These are phyloP conservation scores for Orbicella faveolata DNA, from an alignment of 64 coral and sea anemone species.

Conservation along the genomic window DNA sequence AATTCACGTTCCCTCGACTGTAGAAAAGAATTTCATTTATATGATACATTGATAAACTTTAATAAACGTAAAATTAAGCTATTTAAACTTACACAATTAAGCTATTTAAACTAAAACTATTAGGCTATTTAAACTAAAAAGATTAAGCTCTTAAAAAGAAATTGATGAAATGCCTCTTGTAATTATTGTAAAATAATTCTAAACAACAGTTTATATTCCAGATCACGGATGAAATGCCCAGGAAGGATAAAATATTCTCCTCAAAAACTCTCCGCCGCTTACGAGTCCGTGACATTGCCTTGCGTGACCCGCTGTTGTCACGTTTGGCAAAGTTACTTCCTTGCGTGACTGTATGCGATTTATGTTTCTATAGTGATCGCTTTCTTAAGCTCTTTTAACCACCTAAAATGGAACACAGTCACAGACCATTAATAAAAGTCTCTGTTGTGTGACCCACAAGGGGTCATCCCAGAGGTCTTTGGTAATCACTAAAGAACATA, in stretches of 20 bases:
- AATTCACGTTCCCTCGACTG: too few relatives aligned
- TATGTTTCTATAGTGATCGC: slow-evolving; percentile 22
- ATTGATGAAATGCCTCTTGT: background rate
- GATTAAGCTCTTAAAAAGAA: too few relatives aligned
- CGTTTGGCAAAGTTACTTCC: background rate
- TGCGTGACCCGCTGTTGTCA: background rate
- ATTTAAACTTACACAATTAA: too few relatives aligned
- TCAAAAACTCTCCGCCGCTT: background rate
- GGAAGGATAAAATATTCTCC: background rate
- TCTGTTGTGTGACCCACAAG: background rate
- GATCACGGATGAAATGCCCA: background rate
- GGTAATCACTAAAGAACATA: too few relatives aligned
- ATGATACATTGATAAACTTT: too few relatives aligned
- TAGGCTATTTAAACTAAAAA: background rate
- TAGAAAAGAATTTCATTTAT: too few relatives aligned
- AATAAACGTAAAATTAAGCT: too few relatives aligned
- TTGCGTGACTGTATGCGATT: background rate
- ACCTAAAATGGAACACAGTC: slow-evolving; percentile 4
- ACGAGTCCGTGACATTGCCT: too few relatives aligned
- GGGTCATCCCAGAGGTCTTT: too few relatives aligned
- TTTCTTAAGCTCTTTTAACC: slow-evolving; percentile 47
- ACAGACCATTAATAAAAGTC: background rate
- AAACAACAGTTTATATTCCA: background rate
- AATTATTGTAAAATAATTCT: background rate
- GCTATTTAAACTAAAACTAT: too few relatives aligned